Evolutionary conservation across 2,888 invertebrate species (phyloP), one percentile per base, ranked within the genome.

Genomic region (Zele albiditarsus): DNA sequence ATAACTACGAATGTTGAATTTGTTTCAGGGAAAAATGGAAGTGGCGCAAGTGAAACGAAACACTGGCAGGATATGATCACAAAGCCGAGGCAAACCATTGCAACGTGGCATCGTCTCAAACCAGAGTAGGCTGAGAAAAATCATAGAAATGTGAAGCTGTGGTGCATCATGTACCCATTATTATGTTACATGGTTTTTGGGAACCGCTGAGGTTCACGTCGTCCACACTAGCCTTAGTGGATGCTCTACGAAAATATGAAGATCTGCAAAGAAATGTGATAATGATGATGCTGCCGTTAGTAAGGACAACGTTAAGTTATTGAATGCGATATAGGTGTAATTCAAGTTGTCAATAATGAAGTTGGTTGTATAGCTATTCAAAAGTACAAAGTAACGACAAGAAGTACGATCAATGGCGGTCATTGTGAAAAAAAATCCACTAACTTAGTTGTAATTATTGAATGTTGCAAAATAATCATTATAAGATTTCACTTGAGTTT

Each of bases 51-150:
- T 73, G 98, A 98, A 90, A 97, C 97, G 49, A 97, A 98, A 89
- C 98, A 98, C 90, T 98, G 98, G 98, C 97, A 97, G 87, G 98
- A 98, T 88, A 98, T 98, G 98, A 97, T 98, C 83, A 96, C 97
- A 78, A 98, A 98, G 90, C 98, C 98, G 27, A 92, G 97, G 82
- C 98, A 98, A 91, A 97, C 96, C 84, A 96, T 98, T 85, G 96
- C 97, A 67, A 97, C 98, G 89, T 98, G 98, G 98, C 98, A 98
- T 91, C 95, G 98, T 89, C 93, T 98, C 87, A 98, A 98, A 90
- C 96, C 97, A 31, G 96, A 96, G 89, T 96, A 96, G 33, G 27
- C 66, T 33, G 63, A 31, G 16, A 49, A 33, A 49, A n/a, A 63
- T 71, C 63, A 65, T 23, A 25, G 25, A 23, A 46, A 49, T 62